Percentiles rank a stretch among this genome's conserved stretches.
Conservation (phyloP, 2,113 vertebrate species). For the Alligator mississippiensis region DNA sequence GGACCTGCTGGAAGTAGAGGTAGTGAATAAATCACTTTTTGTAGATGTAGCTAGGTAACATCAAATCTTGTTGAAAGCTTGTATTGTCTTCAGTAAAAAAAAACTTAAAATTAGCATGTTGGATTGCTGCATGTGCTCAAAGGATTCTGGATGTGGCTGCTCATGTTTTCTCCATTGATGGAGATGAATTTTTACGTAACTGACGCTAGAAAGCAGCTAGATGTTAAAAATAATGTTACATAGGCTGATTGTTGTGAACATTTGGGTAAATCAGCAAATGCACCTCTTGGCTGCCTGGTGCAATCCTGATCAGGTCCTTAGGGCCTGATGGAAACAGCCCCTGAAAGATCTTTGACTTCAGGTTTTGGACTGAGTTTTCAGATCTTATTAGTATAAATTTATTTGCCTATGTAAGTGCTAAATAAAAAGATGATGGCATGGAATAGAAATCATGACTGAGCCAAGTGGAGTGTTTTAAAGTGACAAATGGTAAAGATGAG, state of each 20-base stretch:
- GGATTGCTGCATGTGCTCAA: neutral
- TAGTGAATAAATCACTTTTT: neutral
- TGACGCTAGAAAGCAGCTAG: neutral
- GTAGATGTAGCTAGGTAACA: neutral
- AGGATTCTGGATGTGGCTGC: neutral
- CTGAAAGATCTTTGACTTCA: neutral
- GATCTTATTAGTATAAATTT: neutral
- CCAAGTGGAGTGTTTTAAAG: neutral
- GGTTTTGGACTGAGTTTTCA: neutral
- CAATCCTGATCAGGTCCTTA: neutral
- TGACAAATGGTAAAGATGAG: neutral
- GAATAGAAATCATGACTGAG: neutral
- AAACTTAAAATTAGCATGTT: neutral
- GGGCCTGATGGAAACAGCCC: neutral
- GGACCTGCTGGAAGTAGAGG: neutral
- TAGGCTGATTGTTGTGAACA: neutral
- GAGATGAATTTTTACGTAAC: neutral
- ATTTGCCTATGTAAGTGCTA: neutral
- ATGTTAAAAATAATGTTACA: neutral
- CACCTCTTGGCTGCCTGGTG: neutral
- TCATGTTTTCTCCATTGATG: neutral
- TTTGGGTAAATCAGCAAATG: neutral
- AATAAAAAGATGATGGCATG: neutral
- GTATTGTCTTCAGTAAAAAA: neutral
- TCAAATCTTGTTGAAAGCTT: accelerated